Percentiles rank a stretch among this genome's conserved stretches.
Evolutionary conservation across 2,113 vertebrate genomes (phyloP).

Genomic region (Herpetotheres cachinnans): DNA sequence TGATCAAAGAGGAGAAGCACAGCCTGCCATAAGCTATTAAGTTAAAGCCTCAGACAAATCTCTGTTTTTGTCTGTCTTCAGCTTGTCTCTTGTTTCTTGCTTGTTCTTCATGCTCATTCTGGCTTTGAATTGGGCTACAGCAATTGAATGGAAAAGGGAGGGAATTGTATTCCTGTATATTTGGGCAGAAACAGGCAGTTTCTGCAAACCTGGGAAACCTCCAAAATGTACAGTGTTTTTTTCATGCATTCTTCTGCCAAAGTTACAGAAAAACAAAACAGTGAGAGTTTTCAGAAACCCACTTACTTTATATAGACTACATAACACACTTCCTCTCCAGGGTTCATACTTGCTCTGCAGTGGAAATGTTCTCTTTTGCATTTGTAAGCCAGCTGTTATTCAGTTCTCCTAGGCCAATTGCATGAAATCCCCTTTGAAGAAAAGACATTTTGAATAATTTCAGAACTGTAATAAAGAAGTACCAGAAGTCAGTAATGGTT

Average conservation of each 20-base stretch:
- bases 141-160: neutral
- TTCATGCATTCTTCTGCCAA: neutral
- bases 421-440: neutral
- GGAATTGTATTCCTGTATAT: neutral
- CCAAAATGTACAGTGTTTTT: neutral
- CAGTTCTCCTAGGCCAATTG: neutral
- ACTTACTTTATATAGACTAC: constrained; percentile 15
- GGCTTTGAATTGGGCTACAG: neutral
- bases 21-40: constrained; percentile 28
- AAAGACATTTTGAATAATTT: neutral
- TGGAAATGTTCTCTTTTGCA: neutral
- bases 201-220: constrained; percentile 9
- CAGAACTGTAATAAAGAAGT: neutral
- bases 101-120: neutral
- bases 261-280: constrained; percentile 16
- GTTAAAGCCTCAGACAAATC: constrained; percentile 10
- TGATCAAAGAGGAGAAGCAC: neutral
- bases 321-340: neutral
- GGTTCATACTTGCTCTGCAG: neutral
- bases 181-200: neutral
- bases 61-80: constrained; percentile 22
- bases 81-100: constrained; percentile 14
- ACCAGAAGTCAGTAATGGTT: neutral
- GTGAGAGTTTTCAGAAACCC: constrained; percentile 17
- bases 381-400: constrained; percentile 32